Conservation (phyloP, 2,113 vertebrate species). For the Ifrita kowaldi region DNA sequence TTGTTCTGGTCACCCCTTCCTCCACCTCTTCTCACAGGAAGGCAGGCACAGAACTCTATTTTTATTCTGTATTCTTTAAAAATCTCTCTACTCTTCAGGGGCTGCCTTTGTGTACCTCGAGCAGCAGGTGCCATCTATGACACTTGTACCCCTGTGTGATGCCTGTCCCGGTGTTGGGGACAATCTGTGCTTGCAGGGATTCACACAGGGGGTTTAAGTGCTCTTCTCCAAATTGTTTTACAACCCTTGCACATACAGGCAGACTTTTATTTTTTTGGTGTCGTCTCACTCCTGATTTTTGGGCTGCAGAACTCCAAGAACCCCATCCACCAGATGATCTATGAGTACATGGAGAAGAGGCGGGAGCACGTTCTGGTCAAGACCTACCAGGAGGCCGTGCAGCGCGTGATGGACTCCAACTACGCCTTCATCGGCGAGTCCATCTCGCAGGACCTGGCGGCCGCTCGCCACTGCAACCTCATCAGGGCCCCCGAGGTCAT, state of each 20-base stretch:
- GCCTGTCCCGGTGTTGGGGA: neutral
- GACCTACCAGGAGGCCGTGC: constrained; percentile 76
- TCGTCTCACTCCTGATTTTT: neutral
- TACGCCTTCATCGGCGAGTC: constrained; percentile 89
- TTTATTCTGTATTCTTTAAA: neutral
- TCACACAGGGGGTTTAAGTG: neutral
- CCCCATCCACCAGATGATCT: constrained; percentile 76
- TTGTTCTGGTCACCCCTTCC: neutral
- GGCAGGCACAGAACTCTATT: neutral
- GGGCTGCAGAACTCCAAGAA: constrained; percentile 78
- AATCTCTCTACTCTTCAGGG: neutral
- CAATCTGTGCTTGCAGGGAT: neutral
- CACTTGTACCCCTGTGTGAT: neutral
- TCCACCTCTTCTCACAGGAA: neutral
- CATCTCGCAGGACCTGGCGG: constrained; percentile 78
- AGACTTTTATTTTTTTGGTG: too few relatives aligned
- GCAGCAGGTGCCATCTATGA: neutral
- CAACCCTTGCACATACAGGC: rapidly evolving
- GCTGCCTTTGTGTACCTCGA: neutral
- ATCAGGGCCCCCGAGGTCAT: constrained; percentile 74
- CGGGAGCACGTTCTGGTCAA: constrained; percentile 67
- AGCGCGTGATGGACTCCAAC: constrained; percentile 74
- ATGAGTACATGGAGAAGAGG: constrained; percentile 83
- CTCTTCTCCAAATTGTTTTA: neutral
- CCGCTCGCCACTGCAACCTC: constrained; percentile 79